phyloP scores from a whole-genome alignment of 2,797 vertebrate genomes.

The Takifugu rubripes region DNA sequence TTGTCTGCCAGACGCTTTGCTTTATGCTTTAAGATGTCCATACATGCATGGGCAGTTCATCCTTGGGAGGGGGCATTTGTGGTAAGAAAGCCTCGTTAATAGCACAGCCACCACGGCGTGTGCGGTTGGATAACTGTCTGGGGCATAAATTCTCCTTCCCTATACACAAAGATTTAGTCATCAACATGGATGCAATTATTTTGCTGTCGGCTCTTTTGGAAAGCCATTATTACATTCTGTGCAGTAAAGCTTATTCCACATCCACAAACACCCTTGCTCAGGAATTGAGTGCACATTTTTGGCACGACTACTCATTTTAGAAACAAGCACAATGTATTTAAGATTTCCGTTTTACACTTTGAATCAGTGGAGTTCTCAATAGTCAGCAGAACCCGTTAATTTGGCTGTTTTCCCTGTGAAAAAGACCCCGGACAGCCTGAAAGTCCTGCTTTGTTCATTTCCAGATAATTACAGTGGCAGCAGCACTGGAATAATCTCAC shows the following conservation, averaged over 20 bases:
- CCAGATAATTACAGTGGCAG: conserved; percentile 27
- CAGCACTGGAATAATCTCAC: conserved; percentile 60
- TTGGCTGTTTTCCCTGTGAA: conserved; percentile 29
- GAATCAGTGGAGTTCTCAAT: conserved; percentile 15
- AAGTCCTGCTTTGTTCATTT: conserved; percentile 28
- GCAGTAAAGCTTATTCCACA: conserved; percentile 22
- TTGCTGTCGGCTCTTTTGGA: conserved; percentile 21
- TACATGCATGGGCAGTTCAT: conserved; percentile 9
- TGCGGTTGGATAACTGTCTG: conserved; percentile 8
- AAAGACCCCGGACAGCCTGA: neutral
- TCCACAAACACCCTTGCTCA: conserved; percentile 12
- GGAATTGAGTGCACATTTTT: conserved; percentile 11
- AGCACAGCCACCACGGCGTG: neutral
- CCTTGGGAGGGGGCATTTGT: conserved; percentile 2
- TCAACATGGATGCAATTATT: conserved; percentile 46
- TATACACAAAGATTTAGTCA: conserved; percentile 25
- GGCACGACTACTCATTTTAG: conserved; percentile 8
- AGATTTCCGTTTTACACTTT: conserved; percentile 35
- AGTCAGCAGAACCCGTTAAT: conserved; percentile 4
- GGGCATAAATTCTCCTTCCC: conserved; percentile 31
- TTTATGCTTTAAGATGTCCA: conserved; percentile 14
- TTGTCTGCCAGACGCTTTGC: conserved; percentile 25
- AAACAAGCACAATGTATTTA: conserved; percentile 1
- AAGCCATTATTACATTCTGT: conserved; percentile 33
- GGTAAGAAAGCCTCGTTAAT: conserved; percentile 6